Evolutionary conservation across 1,140 invertebrate species (phyloP), one percentile per base, ranked within the genome.

Genomic region (Drosophila kikkawai): DNA sequence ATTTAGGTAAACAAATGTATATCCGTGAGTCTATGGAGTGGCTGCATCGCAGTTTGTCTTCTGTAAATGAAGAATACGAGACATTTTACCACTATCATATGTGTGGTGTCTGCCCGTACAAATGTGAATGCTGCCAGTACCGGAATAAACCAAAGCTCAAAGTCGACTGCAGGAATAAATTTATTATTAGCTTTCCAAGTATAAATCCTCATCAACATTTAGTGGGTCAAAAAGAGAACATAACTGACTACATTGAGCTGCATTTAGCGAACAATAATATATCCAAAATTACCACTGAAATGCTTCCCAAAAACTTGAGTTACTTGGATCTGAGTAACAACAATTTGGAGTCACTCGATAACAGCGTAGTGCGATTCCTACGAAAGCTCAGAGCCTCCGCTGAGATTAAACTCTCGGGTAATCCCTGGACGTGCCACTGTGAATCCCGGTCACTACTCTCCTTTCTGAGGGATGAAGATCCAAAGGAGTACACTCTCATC

Each of bases 321-420:
- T 55, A 69, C 19, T n/a, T 71, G 15, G 68, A 71, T n/a, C 15
- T 71, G n/a, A 36, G 65, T 3, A 45, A 47, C 17, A 71, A 71
- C 22, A 57, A 15, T 9, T 34, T 71, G 19, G 12, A 57, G 17
- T 9, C 39, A 4, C 65, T 71, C 7, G 66, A 58, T 34, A 32
- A 70, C 15, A 4, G 15, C 3, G 42, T 70, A 0, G 17, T 70
- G 11, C n/a, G 3, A 3, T 29, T 34, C 7, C 26, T 64, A 39
- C 37, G 19, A 22, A 26, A 19, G 5, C 1, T 47, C 7, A 47
- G n/a, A 37, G 11, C 39, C 34, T 9, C 7, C 1, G 22, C 26
- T 22, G 11, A 36, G 11, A 60, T 61, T 44, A 42, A 17, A 1
- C 37, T 65, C 3, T 59, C 61, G 9, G 45, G 36, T 6, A 69